Conservation (phyloP, 1,140 invertebrate genomes). For the Drosophila nigrodunni region DNA sequence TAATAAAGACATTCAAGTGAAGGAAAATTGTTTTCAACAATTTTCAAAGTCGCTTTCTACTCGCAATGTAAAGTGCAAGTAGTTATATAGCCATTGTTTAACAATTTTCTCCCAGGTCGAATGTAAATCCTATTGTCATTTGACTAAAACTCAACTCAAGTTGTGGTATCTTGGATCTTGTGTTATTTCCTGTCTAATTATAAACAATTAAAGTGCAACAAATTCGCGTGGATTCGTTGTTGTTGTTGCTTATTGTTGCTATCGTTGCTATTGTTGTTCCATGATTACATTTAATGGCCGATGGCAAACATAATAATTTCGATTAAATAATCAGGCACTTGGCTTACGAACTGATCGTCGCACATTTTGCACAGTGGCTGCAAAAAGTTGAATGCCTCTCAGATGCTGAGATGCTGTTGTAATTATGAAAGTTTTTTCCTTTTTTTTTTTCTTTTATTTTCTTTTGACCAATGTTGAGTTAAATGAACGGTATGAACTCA, state of each 20-base stretch:
- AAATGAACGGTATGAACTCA: slow-evolving; percentile 75
- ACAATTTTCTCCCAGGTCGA: not conserved
- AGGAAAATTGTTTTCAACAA: no score
- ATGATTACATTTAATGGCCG: slow-evolving; percentile 75
- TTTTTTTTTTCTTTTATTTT: slow-evolving; percentile 36
- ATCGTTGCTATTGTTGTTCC: slow-evolving; percentile 52
- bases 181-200: slow-evolving; percentile 74
- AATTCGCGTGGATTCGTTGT: slow-evolving; percentile 20
- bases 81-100: slow-evolving; percentile 13
- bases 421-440: slow-evolving; percentile 78
- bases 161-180: slow-evolving; percentile 35
- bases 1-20: no score
- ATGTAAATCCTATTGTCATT: slow-evolving; percentile 18
- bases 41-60: not conserved
- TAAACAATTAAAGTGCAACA: slow-evolving; percentile 61
- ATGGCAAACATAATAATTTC: slow-evolving; percentile 78
- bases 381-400: slow-evolving; percentile 56
- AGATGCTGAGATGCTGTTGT: slow-evolving; percentile 39
- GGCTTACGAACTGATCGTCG: slow-evolving; percentile 50
- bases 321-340: slow-evolving; percentile 73
- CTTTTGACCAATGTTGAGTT: slow-evolving; percentile 36
- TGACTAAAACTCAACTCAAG: slow-evolving; percentile 40
- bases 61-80: not conserved
- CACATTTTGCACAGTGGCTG: slow-evolving; percentile 65
- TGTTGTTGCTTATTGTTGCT: slow-evolving; percentile 7